Evolutionary conservation across 2,797 vertebrate species (phyloP).

Genomic region (Cryptoprocta ferox): DNA sequence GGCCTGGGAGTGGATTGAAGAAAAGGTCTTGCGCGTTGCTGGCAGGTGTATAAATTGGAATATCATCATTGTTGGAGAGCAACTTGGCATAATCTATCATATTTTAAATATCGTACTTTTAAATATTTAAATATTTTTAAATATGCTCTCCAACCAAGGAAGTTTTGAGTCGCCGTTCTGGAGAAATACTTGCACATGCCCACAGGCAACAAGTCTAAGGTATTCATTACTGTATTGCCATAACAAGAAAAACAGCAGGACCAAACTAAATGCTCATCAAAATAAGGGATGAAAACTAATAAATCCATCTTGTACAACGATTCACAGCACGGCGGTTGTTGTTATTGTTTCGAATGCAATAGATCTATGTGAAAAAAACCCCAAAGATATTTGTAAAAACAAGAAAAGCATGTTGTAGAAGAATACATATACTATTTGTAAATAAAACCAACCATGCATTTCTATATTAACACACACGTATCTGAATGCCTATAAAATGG

Average conservation of each 20-base stretch:
- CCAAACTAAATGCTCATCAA: background rate
- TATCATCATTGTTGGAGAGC: background rate
- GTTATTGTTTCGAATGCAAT: background rate
- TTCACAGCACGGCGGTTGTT: background rate
- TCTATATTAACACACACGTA: background rate
- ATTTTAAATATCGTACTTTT: background rate
- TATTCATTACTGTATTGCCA: background rate
- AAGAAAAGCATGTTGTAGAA: background rate
- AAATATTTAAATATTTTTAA: constrained; percentile 1
- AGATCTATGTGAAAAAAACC: background rate
- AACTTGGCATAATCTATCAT: background rate
- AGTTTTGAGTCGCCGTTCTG: background rate
- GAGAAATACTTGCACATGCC: background rate
- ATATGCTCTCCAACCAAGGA: background rate
- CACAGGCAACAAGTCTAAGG: background rate
- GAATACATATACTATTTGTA: background rate
- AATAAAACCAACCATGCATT: background rate
- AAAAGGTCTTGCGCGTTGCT: background rate
- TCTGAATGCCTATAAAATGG: background rate
- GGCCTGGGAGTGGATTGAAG: background rate
- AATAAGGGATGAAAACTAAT: background rate
- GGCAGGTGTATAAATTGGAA: background rate
- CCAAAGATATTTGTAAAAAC: background rate
- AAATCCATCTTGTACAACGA: fast-evolving
- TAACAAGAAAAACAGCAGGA: background rate